Percentiles rank a stretch among this genome's conserved stretches.
Evolutionary conservation across 2,888 invertebrate species (phyloP).

Genomic region (Microplitis manilae): DNA sequence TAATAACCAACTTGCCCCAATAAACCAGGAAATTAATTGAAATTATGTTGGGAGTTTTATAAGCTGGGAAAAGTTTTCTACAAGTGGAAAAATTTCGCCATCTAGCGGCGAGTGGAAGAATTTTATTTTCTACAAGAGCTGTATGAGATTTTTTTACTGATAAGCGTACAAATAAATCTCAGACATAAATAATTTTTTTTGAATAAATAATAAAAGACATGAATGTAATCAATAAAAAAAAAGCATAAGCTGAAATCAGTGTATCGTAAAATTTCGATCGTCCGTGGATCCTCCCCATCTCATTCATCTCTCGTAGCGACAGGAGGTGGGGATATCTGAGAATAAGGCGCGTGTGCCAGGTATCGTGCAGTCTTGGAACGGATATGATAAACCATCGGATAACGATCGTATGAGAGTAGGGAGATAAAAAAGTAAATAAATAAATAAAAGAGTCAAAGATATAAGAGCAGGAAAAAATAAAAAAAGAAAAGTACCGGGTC

Average conservation of each 20-base stretch:
- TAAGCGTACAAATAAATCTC: too few species aligned
- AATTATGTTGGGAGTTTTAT: too few species aligned
- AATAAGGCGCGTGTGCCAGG: slow-evolving; percentile 50
- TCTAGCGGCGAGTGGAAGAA: too few species aligned
- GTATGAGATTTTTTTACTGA: too few species aligned
- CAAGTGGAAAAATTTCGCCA: too few species aligned
- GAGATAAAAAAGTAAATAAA: slow-evolving; percentile 29
- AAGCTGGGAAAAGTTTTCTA: too few species aligned
- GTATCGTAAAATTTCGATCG: slow-evolving; percentile 38
- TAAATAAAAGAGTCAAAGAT: slow-evolving; percentile 20
- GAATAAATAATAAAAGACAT: too few species aligned
- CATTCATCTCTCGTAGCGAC: slow-evolving; percentile 28
- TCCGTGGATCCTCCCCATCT: slow-evolving; percentile 30
- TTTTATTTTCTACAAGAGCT: too few species aligned
- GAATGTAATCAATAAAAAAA: too few species aligned
- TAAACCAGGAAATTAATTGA: too few species aligned
- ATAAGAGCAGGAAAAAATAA: not conserved
- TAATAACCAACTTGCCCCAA: too few species aligned
- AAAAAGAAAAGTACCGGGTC: slow-evolving; percentile 19
- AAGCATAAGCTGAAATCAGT: slow-evolving; percentile 3
- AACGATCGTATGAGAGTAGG: slow-evolving; percentile 58
- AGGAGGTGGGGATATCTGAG: slow-evolving; percentile 39
- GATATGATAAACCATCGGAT: slow-evolving; percentile 69
- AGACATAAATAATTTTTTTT: too few species aligned
- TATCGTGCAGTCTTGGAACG: slow-evolving; percentile 54